Conservation (phyloP, 2,888 invertebrate species). For the Nomada ruficornis region DNA sequence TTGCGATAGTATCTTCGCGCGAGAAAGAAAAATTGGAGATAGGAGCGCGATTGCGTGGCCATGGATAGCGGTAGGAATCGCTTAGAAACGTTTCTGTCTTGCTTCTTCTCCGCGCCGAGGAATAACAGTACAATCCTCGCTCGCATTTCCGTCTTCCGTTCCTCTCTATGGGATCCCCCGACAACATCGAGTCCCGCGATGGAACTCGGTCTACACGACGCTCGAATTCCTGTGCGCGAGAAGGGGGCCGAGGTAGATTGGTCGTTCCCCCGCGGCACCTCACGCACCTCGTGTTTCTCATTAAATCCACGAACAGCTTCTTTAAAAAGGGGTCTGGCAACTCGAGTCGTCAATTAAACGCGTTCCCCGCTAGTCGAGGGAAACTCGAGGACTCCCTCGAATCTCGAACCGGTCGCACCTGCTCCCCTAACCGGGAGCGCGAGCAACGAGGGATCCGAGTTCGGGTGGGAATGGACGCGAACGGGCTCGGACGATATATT, state of each 20-base stretch:
- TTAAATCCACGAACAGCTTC: slow-evolving; percentile 63
- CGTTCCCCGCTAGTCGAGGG: slow-evolving; percentile 3
- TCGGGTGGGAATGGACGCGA: slow-evolving; percentile 12
- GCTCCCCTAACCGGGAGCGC: slow-evolving; percentile 25
- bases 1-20: neutral
- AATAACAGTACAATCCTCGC: slow-evolving; percentile 5
- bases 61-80: neutral
- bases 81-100: no score
- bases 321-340: slow-evolving; percentile 37
- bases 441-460: slow-evolving; percentile 3
- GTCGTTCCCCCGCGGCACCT: slow-evolving; percentile 5
- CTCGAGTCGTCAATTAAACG: slow-evolving; percentile 57
- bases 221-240: slow-evolving; percentile 1
- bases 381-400: neutral
- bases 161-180: slow-evolving; percentile 13
- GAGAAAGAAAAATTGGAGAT: no score
- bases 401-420: slow-evolving; percentile 13
- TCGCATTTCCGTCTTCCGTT: slow-evolving; percentile 25
- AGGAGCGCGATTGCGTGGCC: neutral
- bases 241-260: slow-evolving; percentile 17
- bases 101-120: neutral
- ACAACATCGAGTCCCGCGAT: slow-evolving; percentile 28
- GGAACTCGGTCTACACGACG: neutral
- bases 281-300: slow-evolving; percentile 58
- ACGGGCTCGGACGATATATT: neutral